Percentiles rank a stretch among this genome's conserved stretches.
Conservation (phyloP, 2,888 invertebrate species). For the Pollenia labialis region DNA sequence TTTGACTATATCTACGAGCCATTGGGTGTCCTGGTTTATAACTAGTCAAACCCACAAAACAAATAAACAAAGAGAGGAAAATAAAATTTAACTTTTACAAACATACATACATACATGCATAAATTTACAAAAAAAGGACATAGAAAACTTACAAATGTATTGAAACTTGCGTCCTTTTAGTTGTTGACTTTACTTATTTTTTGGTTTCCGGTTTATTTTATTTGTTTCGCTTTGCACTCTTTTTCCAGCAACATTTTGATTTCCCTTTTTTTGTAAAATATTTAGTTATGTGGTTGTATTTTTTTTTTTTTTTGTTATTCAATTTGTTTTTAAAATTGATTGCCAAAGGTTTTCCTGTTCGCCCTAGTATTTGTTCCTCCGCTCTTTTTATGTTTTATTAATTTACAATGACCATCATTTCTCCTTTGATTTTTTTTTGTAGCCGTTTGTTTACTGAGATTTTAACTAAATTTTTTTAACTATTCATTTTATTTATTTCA, state of each 20-base stretch:
- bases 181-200: constrained; percentile 53
- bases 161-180: constrained; percentile 18
- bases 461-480: constrained; percentile 48
- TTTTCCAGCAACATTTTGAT: not conserved
- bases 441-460: not conserved
- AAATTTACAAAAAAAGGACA: not conserved
- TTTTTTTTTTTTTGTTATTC: constrained; percentile 33
- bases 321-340: constrained; percentile 60
- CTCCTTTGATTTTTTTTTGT: constrained; percentile 6
- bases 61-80: constrained; percentile 11
- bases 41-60: constrained; percentile 5
- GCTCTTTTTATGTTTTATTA: constrained; percentile 29
- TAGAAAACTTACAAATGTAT: constrained; percentile 5
- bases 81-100: not conserved
- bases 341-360: constrained; percentile 69
- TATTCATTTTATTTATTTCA: constrained; percentile 18
- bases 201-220: constrained; percentile 48
- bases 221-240: constrained; percentile 25
- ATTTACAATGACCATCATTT: not conserved
- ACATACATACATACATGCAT: not conserved
- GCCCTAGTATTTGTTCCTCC: constrained; percentile 25
- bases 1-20: no score
- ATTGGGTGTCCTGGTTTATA: not conserved
- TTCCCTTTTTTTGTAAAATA: not conserved
- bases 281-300: not conserved